Percentiles rank a stretch among this genome's conserved stretches.
phyloP scores from a whole-genome alignment of 2,113 vertebrate genomes.

The Austrofundulus limnaeus region DNA sequence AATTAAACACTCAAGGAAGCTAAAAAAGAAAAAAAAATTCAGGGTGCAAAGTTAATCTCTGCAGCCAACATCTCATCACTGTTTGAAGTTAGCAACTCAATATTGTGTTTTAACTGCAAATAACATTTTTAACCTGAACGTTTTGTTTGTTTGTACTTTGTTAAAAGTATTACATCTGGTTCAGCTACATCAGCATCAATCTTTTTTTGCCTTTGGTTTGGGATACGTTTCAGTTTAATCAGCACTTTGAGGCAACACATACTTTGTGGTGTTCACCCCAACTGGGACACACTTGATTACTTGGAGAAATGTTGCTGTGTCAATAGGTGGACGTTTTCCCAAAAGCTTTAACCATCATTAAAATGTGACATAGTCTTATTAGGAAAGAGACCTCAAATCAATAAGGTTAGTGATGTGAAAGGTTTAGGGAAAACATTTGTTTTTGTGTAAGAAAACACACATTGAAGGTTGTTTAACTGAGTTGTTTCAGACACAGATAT shows the following conservation, averaged over 20 bases:
- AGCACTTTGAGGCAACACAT: neutral
- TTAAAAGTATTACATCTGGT: no score
- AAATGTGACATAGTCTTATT: conserved; percentile 35
- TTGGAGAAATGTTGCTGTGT: conserved; percentile 15
- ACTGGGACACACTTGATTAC: neutral
- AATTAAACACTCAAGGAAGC: neutral
- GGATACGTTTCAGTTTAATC: neutral
- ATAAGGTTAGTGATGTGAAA: conserved; percentile 18
- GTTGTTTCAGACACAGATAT: conserved; percentile 19
- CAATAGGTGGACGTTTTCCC: conserved; percentile 12
- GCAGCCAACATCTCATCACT: neutral
- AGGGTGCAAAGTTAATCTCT: neutral
- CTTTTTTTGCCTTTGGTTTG: neutral
- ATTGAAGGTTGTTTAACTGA: conserved; percentile 31
- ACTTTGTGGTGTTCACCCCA: neutral
- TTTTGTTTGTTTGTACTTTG: no score
- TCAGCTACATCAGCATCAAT: neutral
- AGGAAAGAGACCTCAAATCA: conserved; percentile 45
- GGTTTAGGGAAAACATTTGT: neutral
- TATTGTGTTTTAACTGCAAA: neutral
- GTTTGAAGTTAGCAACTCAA: neutral
- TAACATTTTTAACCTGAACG: neutral
- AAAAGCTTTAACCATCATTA: conserved; percentile 32
- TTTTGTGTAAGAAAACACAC: conserved; percentile 13
- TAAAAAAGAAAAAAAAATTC: neutral